These are phyloP conservation scores for Albula glossodonta DNA, from an alignment of 2,113 vertebrate species.

Conservation along the genomic window DNA sequence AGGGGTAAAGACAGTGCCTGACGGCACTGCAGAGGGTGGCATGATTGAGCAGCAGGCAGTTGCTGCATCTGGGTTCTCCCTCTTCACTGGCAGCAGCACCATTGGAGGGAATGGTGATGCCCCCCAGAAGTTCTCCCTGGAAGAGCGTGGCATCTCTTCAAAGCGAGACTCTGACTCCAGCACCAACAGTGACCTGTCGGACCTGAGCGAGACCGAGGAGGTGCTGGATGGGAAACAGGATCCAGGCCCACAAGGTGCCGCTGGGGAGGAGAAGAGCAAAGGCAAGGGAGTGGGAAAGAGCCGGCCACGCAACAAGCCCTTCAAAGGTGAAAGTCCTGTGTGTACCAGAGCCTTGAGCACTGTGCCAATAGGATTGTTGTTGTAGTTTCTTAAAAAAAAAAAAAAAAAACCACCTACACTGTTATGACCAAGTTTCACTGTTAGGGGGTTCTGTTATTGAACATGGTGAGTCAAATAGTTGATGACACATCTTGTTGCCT, in stretches of 20 bases:
- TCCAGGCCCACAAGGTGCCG: constrained; percentile 36
- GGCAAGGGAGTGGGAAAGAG: constrained; percentile 81
- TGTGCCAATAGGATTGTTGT: too few species aligned
- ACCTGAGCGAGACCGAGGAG: constrained; percentile 94
- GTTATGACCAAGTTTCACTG: too few species aligned
- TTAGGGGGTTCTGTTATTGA: too few species aligned
- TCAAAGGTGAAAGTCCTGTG: constrained; percentile 82
- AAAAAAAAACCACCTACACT: too few species aligned
- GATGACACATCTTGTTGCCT: too few species aligned
- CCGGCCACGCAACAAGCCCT: constrained; percentile 88
- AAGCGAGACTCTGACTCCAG: constrained; percentile 94
- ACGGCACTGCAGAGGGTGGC: constrained; percentile 75
- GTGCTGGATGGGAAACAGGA: constrained; percentile 74
- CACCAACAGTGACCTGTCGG: constrained; percentile 94
- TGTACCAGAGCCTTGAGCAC: not conserved
- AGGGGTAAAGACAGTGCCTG: constrained; percentile 54
- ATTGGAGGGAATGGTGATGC: constrained; percentile 62
- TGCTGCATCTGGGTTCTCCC: constrained; percentile 75
- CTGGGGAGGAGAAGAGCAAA: constrained; percentile 80
- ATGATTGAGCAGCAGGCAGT: constrained; percentile 77
- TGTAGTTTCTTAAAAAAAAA: too few species aligned
- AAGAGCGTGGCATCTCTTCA: constrained; percentile 85
- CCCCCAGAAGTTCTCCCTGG: constrained; percentile 90
- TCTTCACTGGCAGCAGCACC: constrained; percentile 58
- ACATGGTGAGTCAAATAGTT: too few species aligned